These are phyloP conservation scores for Morbakka virulenta DNA, from an alignment of 30 jellyfish, hydroid and myxozoan genomes.

Conservation along the genomic window DNA sequence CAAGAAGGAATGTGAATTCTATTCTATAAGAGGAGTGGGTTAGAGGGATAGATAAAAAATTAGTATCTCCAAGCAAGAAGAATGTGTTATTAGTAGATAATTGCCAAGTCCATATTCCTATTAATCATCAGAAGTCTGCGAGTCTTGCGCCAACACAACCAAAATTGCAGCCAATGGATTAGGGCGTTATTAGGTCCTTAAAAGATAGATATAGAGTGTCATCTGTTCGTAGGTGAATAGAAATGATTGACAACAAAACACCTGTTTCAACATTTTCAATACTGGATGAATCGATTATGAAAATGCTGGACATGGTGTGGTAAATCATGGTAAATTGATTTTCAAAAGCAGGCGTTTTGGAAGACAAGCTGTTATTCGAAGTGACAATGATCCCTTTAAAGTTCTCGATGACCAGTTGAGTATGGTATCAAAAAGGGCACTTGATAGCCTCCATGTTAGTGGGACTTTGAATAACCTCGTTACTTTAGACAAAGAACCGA, in stretches of 20 bases:
- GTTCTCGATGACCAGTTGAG: too few species aligned
- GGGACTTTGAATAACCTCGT: not conserved
- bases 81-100: not conserved
- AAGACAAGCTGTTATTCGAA: not conserved
- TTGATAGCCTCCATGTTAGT: not conserved
- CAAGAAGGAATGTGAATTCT: too few species aligned
- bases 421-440: too few species aligned
- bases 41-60: not conserved
- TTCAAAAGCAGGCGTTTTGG: not conserved
- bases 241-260: not conserved
- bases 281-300: not conserved
- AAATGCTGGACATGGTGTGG: not conserved
- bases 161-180: too few species aligned
- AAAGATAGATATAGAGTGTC: too few species aligned
- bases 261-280: not conserved
- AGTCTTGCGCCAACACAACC: too few species aligned
- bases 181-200: too few species aligned
- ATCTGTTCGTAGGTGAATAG: not conserved
- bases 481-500: not conserved
- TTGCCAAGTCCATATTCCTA: too few species aligned
- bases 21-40: not conserved
- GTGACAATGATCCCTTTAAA: too few species aligned
- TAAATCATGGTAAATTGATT: too few species aligned
- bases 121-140: too few species aligned
- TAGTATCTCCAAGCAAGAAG: not conserved